Conservation (phyloP, 2,888 invertebrate genomes). For the Acronicta aceris region DNA sequence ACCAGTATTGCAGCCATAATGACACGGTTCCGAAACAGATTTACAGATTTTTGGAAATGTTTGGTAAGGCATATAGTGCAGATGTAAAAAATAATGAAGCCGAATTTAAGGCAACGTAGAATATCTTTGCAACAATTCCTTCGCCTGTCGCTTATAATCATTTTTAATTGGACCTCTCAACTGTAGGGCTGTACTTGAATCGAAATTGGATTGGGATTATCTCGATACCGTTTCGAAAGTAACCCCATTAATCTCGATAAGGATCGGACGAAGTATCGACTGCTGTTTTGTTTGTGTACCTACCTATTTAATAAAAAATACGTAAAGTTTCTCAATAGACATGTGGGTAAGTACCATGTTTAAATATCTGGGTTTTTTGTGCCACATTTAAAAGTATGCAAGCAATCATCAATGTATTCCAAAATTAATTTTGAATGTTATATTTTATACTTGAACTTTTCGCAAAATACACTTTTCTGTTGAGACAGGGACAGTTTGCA, state of each 20-base stretch:
- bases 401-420: too few relatives aligned
- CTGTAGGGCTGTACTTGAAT: slow-evolving; percentile 62
- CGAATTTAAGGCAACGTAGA: not conserved
- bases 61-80: too few relatives aligned
- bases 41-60: slow-evolving; percentile 19
- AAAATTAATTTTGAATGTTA: too few relatives aligned
- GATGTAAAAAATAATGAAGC: slow-evolving; percentile 7
- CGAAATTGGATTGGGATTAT: slow-evolving; percentile 70
- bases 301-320: not conserved
- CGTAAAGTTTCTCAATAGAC: too few relatives aligned
- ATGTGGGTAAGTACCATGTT: not conserved
- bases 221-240: slow-evolving; percentile 58
- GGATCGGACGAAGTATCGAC: slow-evolving; percentile 49
- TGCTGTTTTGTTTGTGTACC: slow-evolving; percentile 49
- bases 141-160: slow-evolving; percentile 62
- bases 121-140: slow-evolving; percentile 44
- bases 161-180: slow-evolving; percentile 66
- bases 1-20: slow-evolving; percentile 37
- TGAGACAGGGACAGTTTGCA: too few relatives aligned
- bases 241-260: slow-evolving; percentile 63
- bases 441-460: too few relatives aligned
- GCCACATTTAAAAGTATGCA: too few relatives aligned
- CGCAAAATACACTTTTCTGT: too few relatives aligned
- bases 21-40: slow-evolving; percentile 35
- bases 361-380: too few relatives aligned